Conservation (phyloP, 2,797 vertebrate genomes). For the Eidolon dupreanum region DNA sequence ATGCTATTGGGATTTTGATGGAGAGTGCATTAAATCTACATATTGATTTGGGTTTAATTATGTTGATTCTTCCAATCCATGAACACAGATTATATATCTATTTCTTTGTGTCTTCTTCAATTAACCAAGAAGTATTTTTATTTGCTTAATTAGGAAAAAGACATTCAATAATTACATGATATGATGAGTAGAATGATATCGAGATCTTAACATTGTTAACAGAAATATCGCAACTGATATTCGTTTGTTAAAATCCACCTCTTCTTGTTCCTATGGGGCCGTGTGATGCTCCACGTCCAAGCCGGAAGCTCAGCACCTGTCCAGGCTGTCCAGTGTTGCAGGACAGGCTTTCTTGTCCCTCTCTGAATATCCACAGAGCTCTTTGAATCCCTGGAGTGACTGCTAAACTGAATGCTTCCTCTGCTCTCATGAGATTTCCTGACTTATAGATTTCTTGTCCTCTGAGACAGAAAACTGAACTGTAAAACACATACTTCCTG, state of each 20-base stretch:
- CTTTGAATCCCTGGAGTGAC: background rate
- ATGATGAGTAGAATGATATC: background rate
- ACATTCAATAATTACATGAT: background rate
- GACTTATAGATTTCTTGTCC: background rate
- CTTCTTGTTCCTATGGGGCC: background rate
- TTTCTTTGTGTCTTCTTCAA: too few species aligned
- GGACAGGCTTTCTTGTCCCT: background rate
- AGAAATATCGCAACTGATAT: background rate
- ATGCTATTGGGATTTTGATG: too few species aligned
- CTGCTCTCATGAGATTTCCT: background rate
- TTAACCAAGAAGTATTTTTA: background rate
- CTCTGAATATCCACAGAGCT: background rate
- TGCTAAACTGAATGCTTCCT: background rate
- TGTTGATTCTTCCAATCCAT: too few species aligned
- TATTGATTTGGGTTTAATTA: too few species aligned
- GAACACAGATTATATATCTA: too few species aligned
- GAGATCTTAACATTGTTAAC: background rate
- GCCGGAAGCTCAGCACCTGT: background rate
- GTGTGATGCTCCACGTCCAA: background rate
- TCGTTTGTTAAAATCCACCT: background rate
- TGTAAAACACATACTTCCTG: constrained; percentile 24
- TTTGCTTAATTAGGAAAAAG: background rate
- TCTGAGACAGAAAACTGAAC: constrained; percentile 40
- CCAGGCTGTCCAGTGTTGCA: background rate
- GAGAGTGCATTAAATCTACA: too few species aligned